A percentile compares a stretch with the other conserved stretches of the same genome.
phyloP scores from a whole-genome alignment of 2,888 invertebrate genomes.

The Lamproptera curius region DNA sequence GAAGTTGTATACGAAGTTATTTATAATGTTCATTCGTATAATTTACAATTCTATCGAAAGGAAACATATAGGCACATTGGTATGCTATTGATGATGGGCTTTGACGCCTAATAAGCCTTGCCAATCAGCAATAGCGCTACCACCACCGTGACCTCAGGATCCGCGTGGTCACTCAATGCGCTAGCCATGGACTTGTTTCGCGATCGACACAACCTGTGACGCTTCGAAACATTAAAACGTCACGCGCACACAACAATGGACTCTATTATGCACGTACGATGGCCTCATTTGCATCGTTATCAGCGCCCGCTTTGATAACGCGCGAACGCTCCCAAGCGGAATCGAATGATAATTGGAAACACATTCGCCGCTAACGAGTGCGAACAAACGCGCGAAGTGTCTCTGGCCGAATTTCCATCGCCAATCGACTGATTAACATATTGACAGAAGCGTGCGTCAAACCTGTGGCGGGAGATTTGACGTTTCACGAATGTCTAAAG shows the following conservation, averaged over 20 bases:
- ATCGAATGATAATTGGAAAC: conserved; percentile 46
- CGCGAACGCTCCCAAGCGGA: conserved; percentile 34
- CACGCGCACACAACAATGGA: conserved; percentile 37
- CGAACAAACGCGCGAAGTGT: conserved; percentile 4
- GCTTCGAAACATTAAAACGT: conserved; percentile 20
- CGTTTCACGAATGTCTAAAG: no score
- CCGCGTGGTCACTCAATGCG: conserved; percentile 48
- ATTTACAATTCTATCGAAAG: no score
- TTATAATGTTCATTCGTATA: no score
- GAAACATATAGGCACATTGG: no score
- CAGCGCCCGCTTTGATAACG: conserved; percentile 55
- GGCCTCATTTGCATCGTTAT: conserved; percentile 58
- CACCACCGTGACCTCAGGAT: conserved; percentile 54
- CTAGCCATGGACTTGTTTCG: conserved; percentile 63
- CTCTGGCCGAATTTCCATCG: conserved; percentile 24
- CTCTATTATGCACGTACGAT: conserved; percentile 37
- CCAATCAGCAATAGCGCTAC: conserved; percentile 30
- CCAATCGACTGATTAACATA: conserved; percentile 19
- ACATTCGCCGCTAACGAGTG: conserved; percentile 31
- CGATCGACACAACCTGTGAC: conserved; percentile 39
- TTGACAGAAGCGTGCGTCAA: neutral
- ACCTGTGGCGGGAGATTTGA: no score
- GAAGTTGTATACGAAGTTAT: no score
- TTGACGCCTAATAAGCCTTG: conserved; percentile 5
- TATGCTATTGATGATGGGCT: no score